These are phyloP conservation scores for Phthorimaea operculella DNA, from an alignment of 1,140 invertebrate species.

Conservation along the genomic window DNA sequence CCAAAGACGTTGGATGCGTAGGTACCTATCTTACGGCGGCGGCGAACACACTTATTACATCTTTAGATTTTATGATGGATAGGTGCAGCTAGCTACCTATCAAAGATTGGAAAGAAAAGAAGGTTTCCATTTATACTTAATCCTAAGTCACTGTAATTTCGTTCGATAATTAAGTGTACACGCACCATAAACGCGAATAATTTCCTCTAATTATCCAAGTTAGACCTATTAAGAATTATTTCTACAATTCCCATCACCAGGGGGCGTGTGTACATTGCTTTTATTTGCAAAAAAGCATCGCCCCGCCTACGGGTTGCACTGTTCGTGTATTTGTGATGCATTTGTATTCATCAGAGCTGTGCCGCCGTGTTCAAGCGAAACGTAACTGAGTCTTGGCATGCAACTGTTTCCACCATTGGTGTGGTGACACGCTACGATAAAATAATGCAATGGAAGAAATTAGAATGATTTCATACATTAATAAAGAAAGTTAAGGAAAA, in stretches of 20 bases:
- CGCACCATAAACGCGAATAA: neutral
- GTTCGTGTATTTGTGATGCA: conserved; percentile 10
- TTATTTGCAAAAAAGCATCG: neutral
- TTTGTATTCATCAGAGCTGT: conserved; percentile 24
- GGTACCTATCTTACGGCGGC: too few relatives aligned
- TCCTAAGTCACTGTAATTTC: neutral
- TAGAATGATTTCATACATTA: too few relatives aligned
- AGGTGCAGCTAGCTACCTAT: too few relatives aligned
- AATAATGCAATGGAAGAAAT: neutral
- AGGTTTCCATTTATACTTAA: neutral
- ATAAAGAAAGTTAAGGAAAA: too few relatives aligned
- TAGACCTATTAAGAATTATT: conserved; percentile 21
- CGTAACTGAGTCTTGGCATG: conserved; percentile 31
- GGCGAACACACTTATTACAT: too few relatives aligned
- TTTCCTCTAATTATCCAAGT: neutral
- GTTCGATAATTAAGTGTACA: neutral
- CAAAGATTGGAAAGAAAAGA: too few relatives aligned
- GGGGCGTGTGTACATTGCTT: conserved; percentile 21
- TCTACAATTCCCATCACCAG: conserved; percentile 16
- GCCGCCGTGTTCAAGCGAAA: conserved; percentile 19
- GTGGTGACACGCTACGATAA: conserved; percentile 1
- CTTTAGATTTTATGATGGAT: too few relatives aligned
- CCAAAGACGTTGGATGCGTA: too few relatives aligned
- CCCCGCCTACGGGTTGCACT: conserved; percentile 18
- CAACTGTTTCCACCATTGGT: conserved; percentile 11